Base-by-base conservation (phyloP, 2,888 invertebrate genomes). In the Macrophya alboannulata region DNA sequence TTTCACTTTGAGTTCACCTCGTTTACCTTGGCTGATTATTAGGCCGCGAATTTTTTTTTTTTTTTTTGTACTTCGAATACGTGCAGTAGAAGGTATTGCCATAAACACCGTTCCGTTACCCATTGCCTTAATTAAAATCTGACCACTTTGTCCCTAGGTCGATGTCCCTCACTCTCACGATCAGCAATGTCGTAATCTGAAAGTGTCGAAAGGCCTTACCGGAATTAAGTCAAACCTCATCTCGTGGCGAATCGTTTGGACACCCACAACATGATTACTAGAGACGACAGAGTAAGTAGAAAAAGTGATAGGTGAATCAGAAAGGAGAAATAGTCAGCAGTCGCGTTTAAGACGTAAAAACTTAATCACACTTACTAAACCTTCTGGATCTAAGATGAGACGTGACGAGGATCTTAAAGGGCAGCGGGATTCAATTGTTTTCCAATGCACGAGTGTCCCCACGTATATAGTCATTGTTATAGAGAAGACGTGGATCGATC, bases 361-460 rank as follows among this genome's bases (percentile, higher is more conserved):
- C 43, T 81, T 62, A 81, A 81, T 62, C 59, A 81, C 59, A 81
- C 62, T 81, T 81, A 62, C 40, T 55, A 25, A 37, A n/a, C 77
- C 51, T 31, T 21, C 68, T 25, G 12, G 15, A 37, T 10, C 17
- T 37, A 17, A 25, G 31, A 74, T 51, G 43, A 15, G 5, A 62
- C 81, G 81, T 81, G 81, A 81, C 62, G 21, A 81, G 81, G 81
- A 62, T 21, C 81, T 62, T 15, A 43, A 59, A 62, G 62, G 62
- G 62, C 12, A 6, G 17, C 15, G n/a, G 9, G 77, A 77, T 55
- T 37, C 77, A 77, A 55, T 77, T 51, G 77, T 17, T 51, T 31
- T 77, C 51, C 43, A 43, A 21, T 43, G n/a, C 17, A 45, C 74
- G 74, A 74, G 21, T 74, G 12, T 74, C 45, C 45, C 21, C 43